phyloP scores from a whole-genome alignment of 2,888 invertebrate genomes.

The Saturnia japonica region DNA sequence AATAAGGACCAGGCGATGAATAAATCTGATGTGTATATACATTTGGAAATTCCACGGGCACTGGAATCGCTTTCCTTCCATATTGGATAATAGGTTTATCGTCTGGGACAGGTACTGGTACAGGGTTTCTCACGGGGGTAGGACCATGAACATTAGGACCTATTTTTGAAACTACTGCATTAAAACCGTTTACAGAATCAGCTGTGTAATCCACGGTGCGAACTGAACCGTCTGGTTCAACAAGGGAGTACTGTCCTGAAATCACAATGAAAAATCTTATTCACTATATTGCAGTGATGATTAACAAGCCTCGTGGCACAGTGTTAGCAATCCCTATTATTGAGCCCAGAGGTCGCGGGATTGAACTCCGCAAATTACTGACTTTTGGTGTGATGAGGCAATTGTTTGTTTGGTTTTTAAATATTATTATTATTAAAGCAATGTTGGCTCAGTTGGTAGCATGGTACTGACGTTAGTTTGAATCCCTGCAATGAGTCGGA shows the following conservation, averaged over 20 bases:
- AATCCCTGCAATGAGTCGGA: no score
- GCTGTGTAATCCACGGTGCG: conserved; percentile 82
- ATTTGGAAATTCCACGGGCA: conserved; percentile 64
- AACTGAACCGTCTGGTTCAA: conserved; percentile 79
- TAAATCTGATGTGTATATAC: conserved; percentile 45
- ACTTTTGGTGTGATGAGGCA: no score
- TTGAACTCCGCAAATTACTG: no score
- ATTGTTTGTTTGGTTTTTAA: no score
- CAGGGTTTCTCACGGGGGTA: conserved; percentile 36
- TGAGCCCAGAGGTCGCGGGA: no score
- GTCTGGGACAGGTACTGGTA: conserved; percentile 26
- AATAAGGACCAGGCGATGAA: conserved; percentile 45
- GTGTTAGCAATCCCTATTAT: no score
- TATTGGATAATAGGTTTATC: conserved; percentile 47
- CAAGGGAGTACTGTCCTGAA: conserved; percentile 78
- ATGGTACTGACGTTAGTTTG: no score
- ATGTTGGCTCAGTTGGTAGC: no score
- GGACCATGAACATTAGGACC: conserved; percentile 74
- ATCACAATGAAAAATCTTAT: conserved; percentile 23
- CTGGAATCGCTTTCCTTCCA: conserved; percentile 55
- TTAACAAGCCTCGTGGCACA: no score
- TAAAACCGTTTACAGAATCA: conserved; percentile 81
- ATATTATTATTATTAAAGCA: no score
- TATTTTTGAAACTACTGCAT: conserved; percentile 79
- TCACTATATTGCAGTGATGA: background rate